Conservation (phyloP, 2,888 invertebrate genomes). For the Drosophila monieri region DNA sequence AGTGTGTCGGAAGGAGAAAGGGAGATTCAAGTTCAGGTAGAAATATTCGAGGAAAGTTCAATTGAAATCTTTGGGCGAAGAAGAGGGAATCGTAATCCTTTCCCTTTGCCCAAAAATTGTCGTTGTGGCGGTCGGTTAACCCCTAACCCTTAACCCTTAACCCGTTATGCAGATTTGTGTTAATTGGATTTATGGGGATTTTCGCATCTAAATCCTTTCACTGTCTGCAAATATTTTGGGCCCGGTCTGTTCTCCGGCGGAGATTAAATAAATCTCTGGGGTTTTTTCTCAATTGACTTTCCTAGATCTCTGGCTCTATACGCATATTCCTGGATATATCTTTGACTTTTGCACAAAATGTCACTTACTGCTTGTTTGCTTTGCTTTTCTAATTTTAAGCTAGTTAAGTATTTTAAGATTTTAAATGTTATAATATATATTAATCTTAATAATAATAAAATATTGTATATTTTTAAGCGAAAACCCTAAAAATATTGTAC, state of each 20-base stretch:
- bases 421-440: no score
- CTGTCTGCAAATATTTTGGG: constrained; percentile 81
- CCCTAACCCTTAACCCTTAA: constrained; percentile 19
- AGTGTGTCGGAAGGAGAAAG: neutral
- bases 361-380: constrained; percentile 6
- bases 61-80: constrained; percentile 51
- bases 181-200: constrained; percentile 82
- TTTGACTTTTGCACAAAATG: constrained; percentile 18
- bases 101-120: constrained; percentile 12
- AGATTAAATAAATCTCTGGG: constrained; percentile 55
- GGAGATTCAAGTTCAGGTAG: constrained; percentile 11
- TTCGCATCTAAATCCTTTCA: constrained; percentile 76
- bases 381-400: neutral
- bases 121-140: neutral
- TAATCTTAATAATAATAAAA: no score
- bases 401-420: neutral
- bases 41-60: constrained; percentile 30
- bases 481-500: neutral
- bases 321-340: constrained; percentile 3
- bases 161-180: constrained; percentile 73
- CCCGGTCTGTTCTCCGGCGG: constrained; percentile 34
- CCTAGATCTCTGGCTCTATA: constrained; percentile 15
- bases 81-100: constrained; percentile 22
- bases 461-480: neutral
- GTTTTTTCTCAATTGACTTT: constrained; percentile 77